Percentiles rank a stretch among this genome's conserved stretches.
phyloP scores from a whole-genome alignment of 2,888 invertebrate species.

The Micoletzkya japonica region DNA sequence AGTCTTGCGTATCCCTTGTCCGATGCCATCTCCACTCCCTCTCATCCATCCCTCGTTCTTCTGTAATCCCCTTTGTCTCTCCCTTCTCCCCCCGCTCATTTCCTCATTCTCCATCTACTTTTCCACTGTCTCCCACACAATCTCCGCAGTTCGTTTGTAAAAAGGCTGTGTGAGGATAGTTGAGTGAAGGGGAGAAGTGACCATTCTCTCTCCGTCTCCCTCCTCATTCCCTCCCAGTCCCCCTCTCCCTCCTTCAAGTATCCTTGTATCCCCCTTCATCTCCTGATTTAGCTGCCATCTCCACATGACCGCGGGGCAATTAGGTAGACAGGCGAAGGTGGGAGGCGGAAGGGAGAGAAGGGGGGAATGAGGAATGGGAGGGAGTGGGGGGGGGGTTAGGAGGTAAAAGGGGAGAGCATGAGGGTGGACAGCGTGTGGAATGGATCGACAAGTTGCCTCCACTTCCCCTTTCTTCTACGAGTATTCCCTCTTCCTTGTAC shows the following conservation, averaged over 20 bases:
- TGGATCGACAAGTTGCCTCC: too few species aligned
- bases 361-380: neutral
- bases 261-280: neutral
- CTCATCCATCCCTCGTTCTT: neutral
- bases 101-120: neutral
- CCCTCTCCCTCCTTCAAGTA: neutral
- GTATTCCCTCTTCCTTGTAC: neutral
- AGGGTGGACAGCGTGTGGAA: too few species aligned
- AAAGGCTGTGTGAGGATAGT: constrained; percentile 9
- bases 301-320: neutral
- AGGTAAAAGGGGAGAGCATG: neutral
- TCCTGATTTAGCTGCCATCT: neutral
- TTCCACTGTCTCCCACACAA: neutral
- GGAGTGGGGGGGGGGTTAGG: neutral
- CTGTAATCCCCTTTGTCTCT: neutral
- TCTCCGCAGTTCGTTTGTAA: too few species aligned
- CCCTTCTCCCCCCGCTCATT: neutral
- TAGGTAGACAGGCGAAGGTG: neutral
- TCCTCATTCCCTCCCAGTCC: constrained; percentile 1
- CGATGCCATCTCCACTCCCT: too few species aligned
- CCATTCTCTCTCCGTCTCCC: neutral
- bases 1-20: too few species aligned
- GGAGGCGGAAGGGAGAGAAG: neutral
- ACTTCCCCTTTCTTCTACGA: neutral
- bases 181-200: neutral